Evolutionary conservation across 2,888 invertebrate species (phyloP), one percentile per base, ranked within the genome.

Genomic region (Caenorhabditis sp.): DNA sequence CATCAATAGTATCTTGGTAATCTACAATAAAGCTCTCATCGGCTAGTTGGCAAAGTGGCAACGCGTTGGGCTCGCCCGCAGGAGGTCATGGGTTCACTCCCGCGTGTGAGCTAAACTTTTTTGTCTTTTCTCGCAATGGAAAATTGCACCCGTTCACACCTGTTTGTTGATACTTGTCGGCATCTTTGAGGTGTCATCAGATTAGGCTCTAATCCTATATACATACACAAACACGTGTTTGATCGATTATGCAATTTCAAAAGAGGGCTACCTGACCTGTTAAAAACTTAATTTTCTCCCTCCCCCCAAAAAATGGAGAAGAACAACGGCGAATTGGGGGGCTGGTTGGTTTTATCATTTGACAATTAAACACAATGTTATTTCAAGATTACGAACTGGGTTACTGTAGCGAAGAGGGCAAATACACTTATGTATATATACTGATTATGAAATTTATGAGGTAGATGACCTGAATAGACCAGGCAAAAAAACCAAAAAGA

Each of bases 321-420:
- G 4, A 50, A 50, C n/a, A n/a, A n/a, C n/a, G n/a, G n/a, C n/a
- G n/a, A n/a, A n/a, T n/a, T n/a, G n/a, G n/a, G 17, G 14, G 50
- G 50, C 20, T 49, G 14, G 27, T 26, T 2, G n/a, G 23, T 25
- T 27, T 43, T 36, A 25, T 43, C 50, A 20, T 20, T 20, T 38
- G 14, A 17, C 43, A 43, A 43, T 43, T 43, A 43, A 43, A 7
- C 12, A 43, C 17, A 71, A 67, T 71, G 71, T 71, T 71, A 67
- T 71, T 71, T 71, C 63, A 71, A 71, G 71, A 71, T 71, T 71
- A 71, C 67, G 71, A 71, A 71, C 63, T 56, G 56, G 53, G 21
- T 7, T 21, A 20, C 53, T 21, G 53, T 21, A 20, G 53, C 12
- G 25, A 23, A 26, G 17, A 23, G 56, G 56, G 17, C 23, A 26